Evolutionary conservation across 2,797 vertebrate genomes (phyloP).

Genomic region (Labroides dimidiatus): DNA sequence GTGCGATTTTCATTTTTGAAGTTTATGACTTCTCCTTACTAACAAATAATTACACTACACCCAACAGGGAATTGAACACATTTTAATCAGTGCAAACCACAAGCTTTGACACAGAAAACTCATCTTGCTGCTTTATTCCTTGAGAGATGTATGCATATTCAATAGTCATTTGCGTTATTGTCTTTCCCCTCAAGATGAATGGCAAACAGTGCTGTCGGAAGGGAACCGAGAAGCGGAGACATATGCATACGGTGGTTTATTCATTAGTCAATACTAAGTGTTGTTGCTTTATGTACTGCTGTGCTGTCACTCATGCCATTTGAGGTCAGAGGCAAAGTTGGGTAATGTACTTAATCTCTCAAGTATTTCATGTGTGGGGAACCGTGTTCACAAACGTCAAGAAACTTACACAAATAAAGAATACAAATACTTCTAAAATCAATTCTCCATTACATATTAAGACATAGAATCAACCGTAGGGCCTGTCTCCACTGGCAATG

Average conservation of each 20-base stretch:
- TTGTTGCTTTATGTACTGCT: slow-evolving; percentile 10
- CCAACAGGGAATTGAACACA: slow-evolving; percentile 69
- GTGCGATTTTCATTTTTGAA: slow-evolving; percentile 72
- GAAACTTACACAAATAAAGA: neutral
- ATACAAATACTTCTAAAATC: no score
- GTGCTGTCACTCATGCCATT: neutral
- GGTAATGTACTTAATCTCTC: neutral
- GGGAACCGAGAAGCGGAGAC: slow-evolving; percentile 32
- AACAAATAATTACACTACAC: slow-evolving; percentile 79
- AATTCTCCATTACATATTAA: neutral
- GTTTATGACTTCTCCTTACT: slow-evolving; percentile 79
- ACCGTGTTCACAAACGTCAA: neutral
- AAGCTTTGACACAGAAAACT: slow-evolving; percentile 77
- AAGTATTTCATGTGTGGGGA: neutral
- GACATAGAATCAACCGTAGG: neutral
- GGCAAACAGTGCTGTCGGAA: slow-evolving; percentile 64
- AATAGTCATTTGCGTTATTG: slow-evolving; percentile 74
- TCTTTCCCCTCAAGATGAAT: slow-evolving; percentile 66
- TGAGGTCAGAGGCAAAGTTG: slow-evolving; percentile 16
- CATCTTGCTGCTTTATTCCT: slow-evolving; percentile 59
- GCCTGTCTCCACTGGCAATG: no score
- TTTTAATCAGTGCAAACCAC: slow-evolving; percentile 83
- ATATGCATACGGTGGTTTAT: slow-evolving; percentile 25
- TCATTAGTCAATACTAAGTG: slow-evolving; percentile 33
- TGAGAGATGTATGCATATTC: slow-evolving; percentile 76